phyloP scores from a whole-genome alignment of 1,140 invertebrate species.

The Zaprionus gabonicus region DNA sequence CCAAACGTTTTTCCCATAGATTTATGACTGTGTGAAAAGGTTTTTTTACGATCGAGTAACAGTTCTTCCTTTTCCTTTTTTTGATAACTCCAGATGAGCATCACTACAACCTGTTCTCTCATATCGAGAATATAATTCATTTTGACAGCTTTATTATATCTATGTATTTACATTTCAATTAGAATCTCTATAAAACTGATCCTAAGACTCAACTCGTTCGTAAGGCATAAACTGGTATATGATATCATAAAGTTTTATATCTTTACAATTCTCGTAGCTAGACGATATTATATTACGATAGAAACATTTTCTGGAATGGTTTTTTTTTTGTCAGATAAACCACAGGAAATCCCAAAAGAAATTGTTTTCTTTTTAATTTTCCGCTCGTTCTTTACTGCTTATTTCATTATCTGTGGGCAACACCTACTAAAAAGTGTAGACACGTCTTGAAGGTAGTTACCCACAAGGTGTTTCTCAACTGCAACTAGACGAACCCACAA shows the following conservation, averaged over 20 bases:
- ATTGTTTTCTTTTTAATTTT: background rate
- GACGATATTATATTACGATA: background rate
- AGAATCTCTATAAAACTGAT: background rate
- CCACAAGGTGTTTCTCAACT: background rate
- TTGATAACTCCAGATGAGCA: constrained; percentile 8
- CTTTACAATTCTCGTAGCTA: background rate
- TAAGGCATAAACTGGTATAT: background rate
- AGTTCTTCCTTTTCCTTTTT: background rate
- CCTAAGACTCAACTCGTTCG: background rate
- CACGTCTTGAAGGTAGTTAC: background rate
- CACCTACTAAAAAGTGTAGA: constrained; percentile 6
- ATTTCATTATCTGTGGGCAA: background rate
- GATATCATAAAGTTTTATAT: background rate
- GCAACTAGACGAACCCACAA: constrained; percentile 39
- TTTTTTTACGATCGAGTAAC: constrained; percentile 39
- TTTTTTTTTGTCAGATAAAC: background rate
- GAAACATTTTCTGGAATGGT: background rate
- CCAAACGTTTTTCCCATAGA: constrained; percentile 51
- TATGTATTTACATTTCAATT: background rate
- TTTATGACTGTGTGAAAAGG: constrained; percentile 79
- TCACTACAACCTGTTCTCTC: background rate
- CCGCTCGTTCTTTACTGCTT: background rate
- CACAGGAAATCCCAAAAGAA: background rate
- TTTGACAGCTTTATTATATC: background rate
- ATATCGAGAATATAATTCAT: background rate